These are phyloP conservation scores for Eunapius fragilis DNA, from an alignment of 37 sponge, comb jelly and placozoan species.

Conservation along the genomic window DNA sequence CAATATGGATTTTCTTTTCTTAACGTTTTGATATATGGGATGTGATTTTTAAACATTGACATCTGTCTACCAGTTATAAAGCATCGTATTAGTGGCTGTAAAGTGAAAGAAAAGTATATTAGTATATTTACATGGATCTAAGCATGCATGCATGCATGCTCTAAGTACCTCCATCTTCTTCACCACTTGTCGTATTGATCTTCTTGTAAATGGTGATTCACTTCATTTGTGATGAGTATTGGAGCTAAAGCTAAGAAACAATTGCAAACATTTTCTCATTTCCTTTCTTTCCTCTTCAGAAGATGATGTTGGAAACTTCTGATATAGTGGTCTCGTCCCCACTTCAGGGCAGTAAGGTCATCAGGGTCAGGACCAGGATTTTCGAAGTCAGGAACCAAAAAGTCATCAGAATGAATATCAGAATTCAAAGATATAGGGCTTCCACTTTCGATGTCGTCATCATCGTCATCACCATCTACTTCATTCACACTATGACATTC, in stretches of 20 bases:
- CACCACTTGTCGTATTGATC: not conserved
- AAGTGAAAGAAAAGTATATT: too few relatives aligned
- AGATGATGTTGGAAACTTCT: not conserved
- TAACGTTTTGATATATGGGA: not conserved
- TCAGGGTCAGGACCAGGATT: not conserved
- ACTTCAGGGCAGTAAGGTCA: not conserved
- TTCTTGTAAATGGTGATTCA: not conserved
- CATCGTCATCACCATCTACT: too few relatives aligned
- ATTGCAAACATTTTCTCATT: not conserved
- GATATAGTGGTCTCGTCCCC: not conserved
- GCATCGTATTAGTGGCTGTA: not conserved
- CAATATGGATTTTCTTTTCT: not conserved
- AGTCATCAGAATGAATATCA: not conserved
- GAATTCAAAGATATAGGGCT: not conserved
- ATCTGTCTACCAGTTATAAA: not conserved
- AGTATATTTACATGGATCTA: not conserved
- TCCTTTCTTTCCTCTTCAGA: not conserved
- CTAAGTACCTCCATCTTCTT: not conserved
- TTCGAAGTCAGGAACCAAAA: not conserved
- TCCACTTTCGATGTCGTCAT: not conserved
- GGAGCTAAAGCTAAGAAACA: not conserved
- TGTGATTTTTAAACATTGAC: not conserved
- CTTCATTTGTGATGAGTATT: not conserved
- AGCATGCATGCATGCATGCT: not conserved
- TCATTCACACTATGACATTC: not conserved